Evolutionary conservation across 2,113 vertebrate species (phyloP), one percentile per base, ranked within the genome.

Genomic region (Lepidothrix coronata): DNA sequence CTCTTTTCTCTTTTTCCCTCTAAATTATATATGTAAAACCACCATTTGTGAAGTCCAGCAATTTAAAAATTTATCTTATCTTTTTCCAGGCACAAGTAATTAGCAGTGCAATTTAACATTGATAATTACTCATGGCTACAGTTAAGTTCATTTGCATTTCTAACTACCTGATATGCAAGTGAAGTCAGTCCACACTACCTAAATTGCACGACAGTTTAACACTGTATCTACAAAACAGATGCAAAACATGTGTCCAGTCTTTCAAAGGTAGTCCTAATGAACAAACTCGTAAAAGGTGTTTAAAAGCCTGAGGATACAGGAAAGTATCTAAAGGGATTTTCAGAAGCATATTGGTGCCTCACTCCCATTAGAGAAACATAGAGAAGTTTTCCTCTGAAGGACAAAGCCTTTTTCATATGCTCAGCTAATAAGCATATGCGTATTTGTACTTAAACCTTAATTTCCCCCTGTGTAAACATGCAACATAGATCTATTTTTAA

Each of bases 61-160:
- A 31, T 85, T 93, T 31, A 15, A 89, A 96, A 87, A 63, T 33
- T 11, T 41, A 68, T 27, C 52, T 75, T 87, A 71, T 88, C 61
- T 72, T 85, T 77, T 88, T 66, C 43, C 43, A 92, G 75, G 33
- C 76, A 81, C 55, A 88, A 91, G 46, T 85, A 93, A 90, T 90
- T 70, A 91, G 41, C 46, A 62, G 72, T 71, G 46, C 72, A 83
- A n/a, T 76, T 90, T 91, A 89, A 89, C 33, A 66, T 0, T 46
- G 41, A 23, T 57, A 85, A 89, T 82, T 93, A 88, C 43, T 79
- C 51, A 68, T 33, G 28, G 37, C 57, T 54, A 88, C 16, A 5
- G 13, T 43, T 74, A 89, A 67, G 33, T 59, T 84, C 43, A 84
- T 85, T 87, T 91, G 31, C 81, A 89, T 79, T 92, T 91, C 83